These are phyloP conservation scores for Oscarella lobularis DNA, from an alignment of 37 sponge, comb jelly and placozoan genomes.

Conservation along the genomic window DNA sequence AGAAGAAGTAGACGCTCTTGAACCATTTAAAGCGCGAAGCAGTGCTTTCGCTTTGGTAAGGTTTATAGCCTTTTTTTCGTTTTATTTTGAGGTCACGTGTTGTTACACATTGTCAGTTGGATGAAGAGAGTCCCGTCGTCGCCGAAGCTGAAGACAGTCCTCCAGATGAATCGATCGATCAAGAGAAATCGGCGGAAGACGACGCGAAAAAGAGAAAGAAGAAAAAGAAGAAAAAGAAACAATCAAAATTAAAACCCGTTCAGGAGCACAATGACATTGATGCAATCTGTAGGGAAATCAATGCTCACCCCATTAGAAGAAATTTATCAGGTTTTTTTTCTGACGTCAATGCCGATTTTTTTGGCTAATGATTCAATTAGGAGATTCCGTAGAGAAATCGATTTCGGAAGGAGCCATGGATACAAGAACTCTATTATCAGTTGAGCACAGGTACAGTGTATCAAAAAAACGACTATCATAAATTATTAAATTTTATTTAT, in stretches of 20 bases:
- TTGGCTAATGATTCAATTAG: no score
- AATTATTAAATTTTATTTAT: constrained; percentile 4
- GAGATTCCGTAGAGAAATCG: no score
- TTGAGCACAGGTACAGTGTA: constrained; percentile 2
- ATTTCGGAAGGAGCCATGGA: no score
- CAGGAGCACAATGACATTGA: no score
- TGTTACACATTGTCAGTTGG: constrained; percentile 7
- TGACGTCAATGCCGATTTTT: no score
- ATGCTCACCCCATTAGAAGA: no score
- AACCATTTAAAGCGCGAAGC: constrained; percentile 1
- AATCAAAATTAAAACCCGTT: no score
- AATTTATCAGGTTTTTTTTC: no score
- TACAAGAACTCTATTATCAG: neutral
- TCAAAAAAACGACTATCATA: neutral
- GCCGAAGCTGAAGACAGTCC: no score
- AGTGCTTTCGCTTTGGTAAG: constrained; percentile 39
- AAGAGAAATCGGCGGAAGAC: neutral
- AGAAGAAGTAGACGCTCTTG: constrained; percentile 23
- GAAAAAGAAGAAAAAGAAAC: constrained; percentile 37
- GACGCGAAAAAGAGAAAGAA: constrained; percentile 17
- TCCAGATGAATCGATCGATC: neutral
- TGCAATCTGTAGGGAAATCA: no score
- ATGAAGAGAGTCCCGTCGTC: constrained; percentile 9
- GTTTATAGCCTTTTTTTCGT: no score
- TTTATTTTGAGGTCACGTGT: no score